Evolutionary conservation across 2,888 invertebrate genomes (phyloP).

Genomic region (Autographa gamma): DNA sequence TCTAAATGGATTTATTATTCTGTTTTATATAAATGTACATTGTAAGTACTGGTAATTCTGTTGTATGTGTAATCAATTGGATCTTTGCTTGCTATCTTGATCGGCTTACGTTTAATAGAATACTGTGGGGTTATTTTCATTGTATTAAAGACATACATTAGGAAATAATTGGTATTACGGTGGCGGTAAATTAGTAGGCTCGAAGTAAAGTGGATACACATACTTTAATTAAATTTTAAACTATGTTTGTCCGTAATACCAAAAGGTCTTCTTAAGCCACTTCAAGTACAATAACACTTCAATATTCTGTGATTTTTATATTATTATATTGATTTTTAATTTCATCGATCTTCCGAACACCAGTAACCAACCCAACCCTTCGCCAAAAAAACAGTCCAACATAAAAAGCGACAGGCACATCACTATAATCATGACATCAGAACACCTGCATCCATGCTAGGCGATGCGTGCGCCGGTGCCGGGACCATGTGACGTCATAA

Average conservation of each 20-base stretch:
- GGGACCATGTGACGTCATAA: conserved; percentile 57
- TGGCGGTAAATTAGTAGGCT: not conserved
- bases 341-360: not conserved
- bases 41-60: conserved; percentile 18
- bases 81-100: conserved; percentile 4
- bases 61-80: conserved; percentile 20
- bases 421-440: conserved; percentile 13
- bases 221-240: not conserved
- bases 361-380: not conserved
- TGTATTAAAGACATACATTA: not conserved
- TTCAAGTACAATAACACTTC: not conserved
- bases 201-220: not conserved
- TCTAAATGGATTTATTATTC: conserved; percentile 53
- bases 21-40: conserved; percentile 32
- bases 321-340: not conserved
- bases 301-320: not conserved
- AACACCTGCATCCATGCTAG: conserved; percentile 43
- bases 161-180: conserved; percentile 4
- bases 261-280: too few species aligned
- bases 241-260: too few species aligned
- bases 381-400: conserved; percentile 10
- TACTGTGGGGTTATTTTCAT: conserved; percentile 10
- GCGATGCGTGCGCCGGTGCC: conserved; percentile 41
- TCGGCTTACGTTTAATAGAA: conserved; percentile 3
- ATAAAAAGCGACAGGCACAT: conserved; percentile 3